Evolutionary conservation across 2,888 invertebrate species (phyloP), one percentile per base, ranked within the genome.

Genomic region (Parthenolecanium corni): DNA sequence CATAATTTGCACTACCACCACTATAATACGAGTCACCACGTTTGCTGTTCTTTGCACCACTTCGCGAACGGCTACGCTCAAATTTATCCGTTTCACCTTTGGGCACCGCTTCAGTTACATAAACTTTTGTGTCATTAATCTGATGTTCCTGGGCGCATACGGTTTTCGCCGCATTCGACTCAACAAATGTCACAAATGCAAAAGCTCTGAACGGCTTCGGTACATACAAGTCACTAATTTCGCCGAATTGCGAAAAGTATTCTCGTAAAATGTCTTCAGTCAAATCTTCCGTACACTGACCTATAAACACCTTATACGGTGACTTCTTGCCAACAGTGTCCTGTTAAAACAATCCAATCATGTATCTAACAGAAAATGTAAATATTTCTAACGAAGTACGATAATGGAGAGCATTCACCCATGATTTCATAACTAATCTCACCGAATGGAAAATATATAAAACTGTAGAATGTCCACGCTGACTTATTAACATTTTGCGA

Each of bases 201-300:
- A 91, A 89, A 57, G 89, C 89, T 71, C 89, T 79, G 76, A 94
- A 94, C 64, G 94, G 94, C 74, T 90, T 87, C 42, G 94, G 94
- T 69, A 95, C 92, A 80, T 93, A 95, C 58, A 94, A 93, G 78
- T 95, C 94, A 64, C 89, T 88, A 58, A 94, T 92, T 77, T 92
- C 91, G 68, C 92, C 93, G 77, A 83, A 92, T 75, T 87, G 88
- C 64, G 85, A 82, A 75, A 91, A 91, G 78, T 92, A 93, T 69
- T 89, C 87, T 69, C 89, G 81, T 66, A 95, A 80, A 75, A 92
- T 91, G 69, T 92, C 91, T 56, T 88, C 85, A 25, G 87, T 85
- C 75, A 94, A 85, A 72, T 91, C 91, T 78, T 94, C 93, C 40
- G 92, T 90, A 74, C 93, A 89, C 69, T 94, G 82, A 40, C 94